Conservation (phyloP, 1,140 invertebrate genomes). For the Sitophilus oryzae region DNA sequence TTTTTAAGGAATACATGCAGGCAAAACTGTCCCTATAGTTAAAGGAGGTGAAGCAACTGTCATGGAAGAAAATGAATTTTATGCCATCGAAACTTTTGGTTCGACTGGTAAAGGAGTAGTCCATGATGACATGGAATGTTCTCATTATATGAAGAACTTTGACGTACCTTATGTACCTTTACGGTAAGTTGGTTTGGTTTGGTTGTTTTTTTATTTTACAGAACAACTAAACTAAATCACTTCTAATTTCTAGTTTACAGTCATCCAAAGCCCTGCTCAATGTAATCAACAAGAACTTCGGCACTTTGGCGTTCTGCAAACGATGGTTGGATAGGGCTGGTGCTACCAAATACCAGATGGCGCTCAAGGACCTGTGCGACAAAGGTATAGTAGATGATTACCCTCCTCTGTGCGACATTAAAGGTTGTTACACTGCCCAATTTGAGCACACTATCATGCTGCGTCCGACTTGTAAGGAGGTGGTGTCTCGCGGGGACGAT, state of each 20-base stretch:
- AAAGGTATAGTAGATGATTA: slow-evolving; percentile 94
- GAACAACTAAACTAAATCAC: not conserved
- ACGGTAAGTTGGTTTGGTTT: slow-evolving; percentile 43
- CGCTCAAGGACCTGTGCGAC: slow-evolving; percentile 96
- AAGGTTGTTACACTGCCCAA: slow-evolving; percentile 98
- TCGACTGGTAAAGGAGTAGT: slow-evolving; percentile 95
- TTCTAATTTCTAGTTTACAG: slow-evolving; percentile 60
- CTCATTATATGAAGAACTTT: slow-evolving; percentile 99
- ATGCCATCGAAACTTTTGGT: slow-evolving; percentile 99
- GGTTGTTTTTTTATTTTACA: not conserved
- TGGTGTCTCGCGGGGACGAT: slow-evolving; percentile 92
- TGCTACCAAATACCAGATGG: slow-evolving; percentile 97
- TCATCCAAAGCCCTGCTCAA: slow-evolving; percentile 90
- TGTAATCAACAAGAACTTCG: slow-evolving; percentile 97
- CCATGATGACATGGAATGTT: slow-evolving; percentile 98
- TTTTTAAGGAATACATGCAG: slow-evolving; percentile 84
- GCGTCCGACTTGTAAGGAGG: slow-evolving; percentile 97
- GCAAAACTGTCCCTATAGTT: slow-evolving; percentile 99
- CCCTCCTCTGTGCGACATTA: slow-evolving; percentile 95
- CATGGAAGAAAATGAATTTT: slow-evolving; percentile 99
- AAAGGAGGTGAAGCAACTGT: slow-evolving; percentile 95
- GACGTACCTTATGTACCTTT: slow-evolving; percentile 89
- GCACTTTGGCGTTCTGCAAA: slow-evolving; percentile 97
- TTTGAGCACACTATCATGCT: slow-evolving; percentile 98
- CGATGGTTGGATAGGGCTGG: slow-evolving; percentile 97